A percentile compares a stretch with the other conserved stretches of the same genome.
These are phyloP conservation scores for Paramormyrops hopkinsi DNA, from an alignment of 2,797 vertebrate species.

Conservation along the genomic window DNA sequence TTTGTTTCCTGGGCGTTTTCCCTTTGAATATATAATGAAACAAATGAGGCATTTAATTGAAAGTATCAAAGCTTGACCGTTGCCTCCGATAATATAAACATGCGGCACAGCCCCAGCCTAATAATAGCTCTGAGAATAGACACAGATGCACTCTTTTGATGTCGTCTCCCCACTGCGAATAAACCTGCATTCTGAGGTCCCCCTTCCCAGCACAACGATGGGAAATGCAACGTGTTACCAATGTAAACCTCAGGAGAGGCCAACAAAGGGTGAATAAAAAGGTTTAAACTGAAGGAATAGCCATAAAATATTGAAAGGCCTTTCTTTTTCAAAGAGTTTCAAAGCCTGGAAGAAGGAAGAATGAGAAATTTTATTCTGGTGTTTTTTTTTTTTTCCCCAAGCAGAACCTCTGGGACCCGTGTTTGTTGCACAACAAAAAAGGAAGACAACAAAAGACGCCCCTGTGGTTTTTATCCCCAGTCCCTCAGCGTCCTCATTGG, in stretches of 20 bases:
- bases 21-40: background rate
- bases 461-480: slow-evolving; percentile 49
- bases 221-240: slow-evolving; percentile 3
- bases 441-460: slow-evolving; percentile 52
- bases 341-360: slow-evolving; percentile 27
- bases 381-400: slow-evolving; percentile 36
- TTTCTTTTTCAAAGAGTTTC: slow-evolving; percentile 37
- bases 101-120: background rate
- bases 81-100: background rate
- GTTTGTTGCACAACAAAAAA: slow-evolving; percentile 45
- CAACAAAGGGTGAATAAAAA: slow-evolving; percentile 18
- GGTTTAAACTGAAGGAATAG: slow-evolving; percentile 44
- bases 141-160: background rate
- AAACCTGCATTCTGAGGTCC: background rate
- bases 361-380: slow-evolving; percentile 46
- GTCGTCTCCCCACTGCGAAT: background rate
- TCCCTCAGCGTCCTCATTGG: slow-evolving; percentile 27
- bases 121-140: background rate
- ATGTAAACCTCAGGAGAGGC: slow-evolving; percentile 13
- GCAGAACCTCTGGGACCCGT: slow-evolving; percentile 37
- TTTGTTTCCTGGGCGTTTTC: background rate
- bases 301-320: slow-evolving; percentile 50
- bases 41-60: background rate
- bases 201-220: background rate
- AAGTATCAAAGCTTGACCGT: background rate